Evolutionary conservation across 2,113 vertebrate species (phyloP).

Genomic region (Gyps fulvus): DNA sequence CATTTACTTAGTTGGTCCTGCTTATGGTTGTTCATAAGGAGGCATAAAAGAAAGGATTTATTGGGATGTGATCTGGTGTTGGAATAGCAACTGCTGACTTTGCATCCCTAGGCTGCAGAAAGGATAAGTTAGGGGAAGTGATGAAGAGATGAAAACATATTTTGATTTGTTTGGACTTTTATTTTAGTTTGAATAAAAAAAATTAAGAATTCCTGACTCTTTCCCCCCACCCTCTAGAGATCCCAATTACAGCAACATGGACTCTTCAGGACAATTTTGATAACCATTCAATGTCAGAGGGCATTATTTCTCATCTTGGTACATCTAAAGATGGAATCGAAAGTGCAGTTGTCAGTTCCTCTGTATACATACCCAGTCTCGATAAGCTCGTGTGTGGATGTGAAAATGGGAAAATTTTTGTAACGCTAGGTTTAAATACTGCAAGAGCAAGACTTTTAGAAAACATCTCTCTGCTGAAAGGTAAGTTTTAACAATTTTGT

Average conservation of each 20-base stretch:
- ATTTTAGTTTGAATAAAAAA: not conserved
- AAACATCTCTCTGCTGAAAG: constrained; percentile 47
- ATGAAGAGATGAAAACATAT: not conserved
- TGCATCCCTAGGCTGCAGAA: not conserved
- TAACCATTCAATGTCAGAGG: constrained; percentile 43
- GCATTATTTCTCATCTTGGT: constrained; percentile 60
- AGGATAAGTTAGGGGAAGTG: not conserved
- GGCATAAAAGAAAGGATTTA: not conserved
- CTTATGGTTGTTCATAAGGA: not conserved
- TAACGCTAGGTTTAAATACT: constrained; percentile 66
- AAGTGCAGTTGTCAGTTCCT: constrained; percentile 59
- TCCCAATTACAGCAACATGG: constrained; percentile 66
- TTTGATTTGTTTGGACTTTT: not conserved
- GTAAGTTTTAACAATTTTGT: constrained; percentile 32
- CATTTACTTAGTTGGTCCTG: not conserved
- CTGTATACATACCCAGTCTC: constrained; percentile 70
- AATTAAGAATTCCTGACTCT: not conserved
- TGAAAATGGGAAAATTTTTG: constrained; percentile 75
- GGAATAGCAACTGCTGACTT: not conserved
- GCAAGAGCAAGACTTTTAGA: constrained; percentile 72
- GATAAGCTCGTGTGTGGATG: constrained; percentile 78
- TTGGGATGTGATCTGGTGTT: not conserved
- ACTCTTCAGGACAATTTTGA: constrained; percentile 77
- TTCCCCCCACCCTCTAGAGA: constrained; percentile 50
- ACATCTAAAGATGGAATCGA: not conserved